Base-by-base conservation (phyloP, 1,140 invertebrate genomes). In the Zaprionus lachaisei region DNA sequence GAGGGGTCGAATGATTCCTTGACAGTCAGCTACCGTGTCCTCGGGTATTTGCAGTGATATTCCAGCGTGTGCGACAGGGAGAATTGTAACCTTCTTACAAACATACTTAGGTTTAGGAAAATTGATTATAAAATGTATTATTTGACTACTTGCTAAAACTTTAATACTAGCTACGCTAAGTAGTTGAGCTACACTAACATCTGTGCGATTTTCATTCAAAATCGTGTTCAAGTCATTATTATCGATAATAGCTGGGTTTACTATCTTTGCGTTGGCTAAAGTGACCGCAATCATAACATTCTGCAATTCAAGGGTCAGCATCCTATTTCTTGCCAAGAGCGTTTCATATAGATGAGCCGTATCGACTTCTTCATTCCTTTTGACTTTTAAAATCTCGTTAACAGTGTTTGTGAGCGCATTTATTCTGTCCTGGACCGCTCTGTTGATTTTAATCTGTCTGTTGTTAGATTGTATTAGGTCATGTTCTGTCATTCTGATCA, bases 261-360 rank as follows among this genome's bases (percentile, higher is more conserved):
- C 17, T 15, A 20, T 20, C 6, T 49, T 49, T n/a, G 17, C 5
- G 2, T 49, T 49, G 6, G 44, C 44, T 7, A 20, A n/a, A 17
- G 44, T 49, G 7, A 49, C n/a, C 4, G 44, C 7, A 7, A 49
- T 14, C 20, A 54, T 54, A 5, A 54, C 12, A 54, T 54, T 54
- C n/a, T 51, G 47, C 17, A 51, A 17, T 51, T 51, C 20, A 17
- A 17, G 9, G 20, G n/a, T 22, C n/a, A 55, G 22, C 20, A 55
- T 55, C 22, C 51, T 22, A 55, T 55, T 55, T 55, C 22, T 55
- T 55, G 51, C 22, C 51, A 55, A 28, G 14, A 55, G 17, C 44
- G 44, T 49, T 20, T 49, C 17, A 49, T 49, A 49, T 0, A 49
- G 17, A 49, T 49, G 44, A 17, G 44, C n/a, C 17, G 44, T 20